Evolutionary conservation across 1,140 invertebrate species (phyloP).

Genomic region (Zaprionus ghesquierei): DNA sequence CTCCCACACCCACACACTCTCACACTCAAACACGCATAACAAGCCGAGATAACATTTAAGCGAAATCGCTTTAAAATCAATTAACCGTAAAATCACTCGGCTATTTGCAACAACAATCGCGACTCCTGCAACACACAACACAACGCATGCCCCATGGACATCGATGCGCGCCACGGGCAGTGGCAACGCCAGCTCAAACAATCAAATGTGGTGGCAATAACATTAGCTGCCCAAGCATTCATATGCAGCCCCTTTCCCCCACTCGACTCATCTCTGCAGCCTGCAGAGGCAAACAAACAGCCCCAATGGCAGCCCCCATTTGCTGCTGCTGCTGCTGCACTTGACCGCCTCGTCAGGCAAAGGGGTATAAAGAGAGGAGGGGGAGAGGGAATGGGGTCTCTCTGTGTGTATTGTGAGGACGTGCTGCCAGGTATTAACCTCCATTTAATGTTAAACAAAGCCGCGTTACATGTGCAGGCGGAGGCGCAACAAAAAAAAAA

Average conservation of each 20-base stretch:
- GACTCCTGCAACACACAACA: constrained; percentile 13
- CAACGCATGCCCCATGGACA: constrained; percentile 40
- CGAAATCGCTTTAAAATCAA: constrained; percentile 82
- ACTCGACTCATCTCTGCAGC: constrained; percentile 16
- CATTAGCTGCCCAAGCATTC: constrained; percentile 48
- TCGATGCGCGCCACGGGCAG: constrained; percentile 24
- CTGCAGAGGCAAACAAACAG: constrained; percentile 34
- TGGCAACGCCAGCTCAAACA: constrained; percentile 41
- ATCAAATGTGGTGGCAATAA: constrained; percentile 78
- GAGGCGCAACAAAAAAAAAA: constrained; percentile 40
- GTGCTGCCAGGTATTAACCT: constrained; percentile 82
- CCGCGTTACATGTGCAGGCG: constrained; percentile 61
- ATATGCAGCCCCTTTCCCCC: not conserved
- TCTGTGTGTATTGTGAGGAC: constrained; percentile 29
- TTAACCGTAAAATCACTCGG: constrained; percentile 81
- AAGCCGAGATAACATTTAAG: constrained; percentile 77
- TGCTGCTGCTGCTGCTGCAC: constrained; percentile 45
- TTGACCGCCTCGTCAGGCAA: constrained; percentile 25
- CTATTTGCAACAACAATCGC: constrained; percentile 74
- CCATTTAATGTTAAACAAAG: constrained; percentile 81
- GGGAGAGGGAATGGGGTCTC: not conserved
- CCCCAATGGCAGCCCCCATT: constrained; percentile 3
- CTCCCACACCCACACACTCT: not conserved
- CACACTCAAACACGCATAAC: constrained; percentile 19
- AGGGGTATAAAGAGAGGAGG: no score